Conservation (phyloP, 2,113 vertebrate genomes). For the Orthonyx spaldingii region DNA sequence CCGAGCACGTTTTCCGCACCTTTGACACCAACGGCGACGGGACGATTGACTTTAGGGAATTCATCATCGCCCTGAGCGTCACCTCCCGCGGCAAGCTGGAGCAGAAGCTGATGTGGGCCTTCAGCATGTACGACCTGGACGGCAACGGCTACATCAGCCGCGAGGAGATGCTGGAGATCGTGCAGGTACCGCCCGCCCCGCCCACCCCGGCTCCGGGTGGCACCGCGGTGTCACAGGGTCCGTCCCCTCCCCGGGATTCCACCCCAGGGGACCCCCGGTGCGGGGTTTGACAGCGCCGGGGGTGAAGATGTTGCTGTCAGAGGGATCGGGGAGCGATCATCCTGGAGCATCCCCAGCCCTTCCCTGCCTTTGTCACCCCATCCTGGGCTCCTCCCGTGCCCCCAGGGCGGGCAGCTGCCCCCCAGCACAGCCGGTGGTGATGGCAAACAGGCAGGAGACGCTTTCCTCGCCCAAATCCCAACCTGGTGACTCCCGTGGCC, state of each 20-base stretch:
- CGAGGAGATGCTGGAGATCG: conserved; percentile 98
- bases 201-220: rapidly evolving
- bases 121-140: conserved; percentile 99
- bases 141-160: conserved; percentile 98
- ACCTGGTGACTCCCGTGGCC: rapidly evolving
- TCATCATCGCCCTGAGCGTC: conserved; percentile 97
- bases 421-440: rapidly evolving
- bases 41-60: conserved; percentile 98
- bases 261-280: rapidly evolving
- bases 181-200: conserved; percentile 78
- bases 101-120: conserved; percentile 99
- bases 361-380: not conserved
- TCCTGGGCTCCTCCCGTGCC: rapidly evolving
- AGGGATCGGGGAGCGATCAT: not conserved
- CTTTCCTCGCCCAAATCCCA: not conserved
- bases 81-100: conserved; percentile 96
- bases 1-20: conserved; percentile 96
- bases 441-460: rapidly evolving
- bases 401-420: not conserved
- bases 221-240: rapidly evolving
- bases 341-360: not conserved
- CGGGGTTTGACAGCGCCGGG: rapidly evolving
- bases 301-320: rapidly evolving
- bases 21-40: conserved; percentile 97
- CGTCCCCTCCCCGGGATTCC: rapidly evolving